A percentile compares a stretch with the other conserved stretches of the same genome.
Evolutionary conservation across 92 coral and sea anemone genomes (phyloP).

Genomic region (Hydrozoanthus gracilis): DNA sequence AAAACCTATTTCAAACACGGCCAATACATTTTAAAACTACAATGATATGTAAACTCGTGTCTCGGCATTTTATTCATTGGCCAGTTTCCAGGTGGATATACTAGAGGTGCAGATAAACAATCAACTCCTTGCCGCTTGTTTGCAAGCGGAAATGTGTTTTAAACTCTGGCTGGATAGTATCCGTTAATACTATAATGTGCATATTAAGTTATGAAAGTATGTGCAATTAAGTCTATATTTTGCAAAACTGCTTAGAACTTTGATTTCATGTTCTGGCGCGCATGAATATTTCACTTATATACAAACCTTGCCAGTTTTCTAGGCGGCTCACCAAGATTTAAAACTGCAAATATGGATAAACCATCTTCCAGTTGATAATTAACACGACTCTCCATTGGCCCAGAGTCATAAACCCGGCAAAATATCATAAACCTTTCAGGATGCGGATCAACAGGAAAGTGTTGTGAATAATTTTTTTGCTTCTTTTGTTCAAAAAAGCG

Average conservation of each 20-base stretch:
- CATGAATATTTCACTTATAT: background rate
- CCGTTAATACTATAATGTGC: too few species aligned
- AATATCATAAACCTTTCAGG: slow-evolving; percentile 9
- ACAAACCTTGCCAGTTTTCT: slow-evolving; percentile 45
- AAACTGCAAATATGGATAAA: slow-evolving; percentile 34
- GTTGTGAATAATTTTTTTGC: background rate
- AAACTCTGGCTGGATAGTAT: background rate
- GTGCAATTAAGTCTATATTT: background rate
- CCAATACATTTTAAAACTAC: too few species aligned
- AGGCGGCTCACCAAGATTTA: slow-evolving; percentile 45
- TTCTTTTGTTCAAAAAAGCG: slow-evolving; percentile 25
- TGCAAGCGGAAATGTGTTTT: too few species aligned
- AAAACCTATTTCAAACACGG: too few species aligned
- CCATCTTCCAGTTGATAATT: slow-evolving; percentile 15
- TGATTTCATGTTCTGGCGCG: background rate
- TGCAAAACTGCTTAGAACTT: too few species aligned
- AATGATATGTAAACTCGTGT: too few species aligned
- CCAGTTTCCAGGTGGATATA: too few species aligned
- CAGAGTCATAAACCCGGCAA: slow-evolving; percentile 31
- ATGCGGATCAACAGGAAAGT: background rate
- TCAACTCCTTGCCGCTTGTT: too few species aligned
- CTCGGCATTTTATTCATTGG: too few species aligned
- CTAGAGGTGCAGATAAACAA: too few species aligned
- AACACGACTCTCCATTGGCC: slow-evolving; percentile 34
- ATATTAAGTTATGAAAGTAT: background rate